Evolutionary conservation across 2,797 vertebrate species (phyloP).

Genomic region (Enteromius treurensis): DNA sequence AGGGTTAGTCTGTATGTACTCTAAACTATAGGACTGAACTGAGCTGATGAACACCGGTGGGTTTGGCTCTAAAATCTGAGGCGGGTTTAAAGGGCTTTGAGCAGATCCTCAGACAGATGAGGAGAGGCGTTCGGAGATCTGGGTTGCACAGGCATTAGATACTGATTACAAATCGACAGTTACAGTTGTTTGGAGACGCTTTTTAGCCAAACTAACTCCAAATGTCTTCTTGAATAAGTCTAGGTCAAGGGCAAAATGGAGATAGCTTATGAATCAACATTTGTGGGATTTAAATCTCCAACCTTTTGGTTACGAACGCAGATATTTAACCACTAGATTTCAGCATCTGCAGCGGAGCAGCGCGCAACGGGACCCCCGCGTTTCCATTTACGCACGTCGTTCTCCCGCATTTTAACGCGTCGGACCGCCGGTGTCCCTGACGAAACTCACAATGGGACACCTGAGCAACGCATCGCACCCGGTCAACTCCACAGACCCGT

Average conservation of each 20-base stretch:
- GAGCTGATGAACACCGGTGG: conserved; percentile 43
- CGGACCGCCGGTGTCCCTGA: conserved; percentile 51
- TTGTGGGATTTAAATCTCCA: background rate
- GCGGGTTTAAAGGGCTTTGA: conserved; percentile 65
- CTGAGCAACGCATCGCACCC: conserved; percentile 61
- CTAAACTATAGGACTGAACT: conserved; percentile 27
- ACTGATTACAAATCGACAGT: background rate
- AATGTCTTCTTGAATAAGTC: background rate
- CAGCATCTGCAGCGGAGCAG: background rate
- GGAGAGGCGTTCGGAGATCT: background rate
- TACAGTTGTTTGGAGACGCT: background rate
- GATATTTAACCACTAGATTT: background rate
- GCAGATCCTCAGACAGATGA: conserved; percentile 2
- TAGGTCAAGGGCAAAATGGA: background rate
- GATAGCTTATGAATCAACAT: background rate
- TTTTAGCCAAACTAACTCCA: background rate
- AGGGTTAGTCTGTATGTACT: background rate
- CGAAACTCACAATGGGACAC: conserved; percentile 59
- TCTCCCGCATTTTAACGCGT: conserved; percentile 43
- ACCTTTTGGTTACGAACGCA: background rate
- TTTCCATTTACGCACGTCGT: conserved; percentile 64
- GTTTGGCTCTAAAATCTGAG: conserved; percentile 67
- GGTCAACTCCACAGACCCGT: conserved; percentile 74
- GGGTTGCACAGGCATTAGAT: background rate
- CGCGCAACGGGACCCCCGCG: conserved; percentile 68